Conservation (phyloP, 2,113 vertebrate species). For the Nycticorax nycticorax region DNA sequence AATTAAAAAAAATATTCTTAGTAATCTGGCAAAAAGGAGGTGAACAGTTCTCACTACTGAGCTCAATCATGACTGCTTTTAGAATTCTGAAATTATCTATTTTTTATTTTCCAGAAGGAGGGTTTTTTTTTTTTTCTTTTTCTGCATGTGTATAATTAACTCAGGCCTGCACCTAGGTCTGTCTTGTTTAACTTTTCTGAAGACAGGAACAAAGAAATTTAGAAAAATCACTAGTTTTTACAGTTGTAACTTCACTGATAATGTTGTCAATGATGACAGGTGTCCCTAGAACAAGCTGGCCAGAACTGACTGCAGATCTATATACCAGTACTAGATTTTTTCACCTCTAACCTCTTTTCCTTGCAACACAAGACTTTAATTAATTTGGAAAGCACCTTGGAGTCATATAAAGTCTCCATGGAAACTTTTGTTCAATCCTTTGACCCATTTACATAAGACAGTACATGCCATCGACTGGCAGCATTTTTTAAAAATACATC, state of each 20-base stretch:
- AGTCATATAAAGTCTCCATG: background rate
- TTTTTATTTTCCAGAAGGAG: background rate
- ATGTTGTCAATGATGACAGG: background rate
- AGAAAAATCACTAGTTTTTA: background rate
- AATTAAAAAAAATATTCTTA: background rate
- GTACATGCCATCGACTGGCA: background rate
- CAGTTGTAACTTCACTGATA: background rate
- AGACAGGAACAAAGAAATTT: background rate
- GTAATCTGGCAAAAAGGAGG: background rate
- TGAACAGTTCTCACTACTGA: background rate
- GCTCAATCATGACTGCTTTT: background rate
- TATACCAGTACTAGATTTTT: background rate
- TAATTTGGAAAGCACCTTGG: background rate
- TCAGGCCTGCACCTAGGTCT: background rate
- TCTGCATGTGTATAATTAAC: background rate
- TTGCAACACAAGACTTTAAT: background rate
- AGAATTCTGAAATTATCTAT: background rate
- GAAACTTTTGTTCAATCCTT: constrained; percentile 1
- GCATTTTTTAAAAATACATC: background rate
- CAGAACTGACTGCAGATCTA: background rate
- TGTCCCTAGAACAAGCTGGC: background rate
- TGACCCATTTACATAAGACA: background rate
- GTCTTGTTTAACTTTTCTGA: background rate
- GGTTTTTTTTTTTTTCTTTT: accelerated
- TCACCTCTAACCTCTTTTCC: background rate